Base-by-base conservation (phyloP, 2,113 vertebrate genomes). In the Gambusia holbrooki region DNA sequence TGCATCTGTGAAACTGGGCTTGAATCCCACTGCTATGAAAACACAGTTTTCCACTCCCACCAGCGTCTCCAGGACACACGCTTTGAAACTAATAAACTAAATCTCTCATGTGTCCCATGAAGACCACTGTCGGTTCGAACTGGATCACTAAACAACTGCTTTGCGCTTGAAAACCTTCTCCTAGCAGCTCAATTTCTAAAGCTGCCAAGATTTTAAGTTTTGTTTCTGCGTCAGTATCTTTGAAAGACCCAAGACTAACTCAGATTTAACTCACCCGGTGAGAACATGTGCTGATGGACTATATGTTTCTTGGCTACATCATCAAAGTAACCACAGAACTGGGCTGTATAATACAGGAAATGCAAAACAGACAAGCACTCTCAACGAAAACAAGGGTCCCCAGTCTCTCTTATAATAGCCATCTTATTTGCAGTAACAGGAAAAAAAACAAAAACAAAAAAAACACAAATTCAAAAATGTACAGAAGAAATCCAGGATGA, bases 1-100 rank as follows among this genome's bases (percentile, higher is more conserved):
- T 90, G 88, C 86, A 91, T 85, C 90, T 87, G 88, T 62, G 82
- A 88, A 91, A 90, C 81, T 88, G 85, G 88, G 86, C 89, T 82
- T 32, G 62, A 14, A 45, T 91, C 83, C 86, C 54, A 19, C 79
- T 66, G 68, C 62, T 25, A 22, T 35, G 13, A 69, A 75, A 83
- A 85, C 80, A 89, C 40, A 74, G 79, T 87, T 89, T 84, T 87
- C 85, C 69, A 76, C 77, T 87, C 76, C 70, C 69, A 5, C 30
- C 71, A 33, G 45, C 27, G 73, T 87, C 84, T 87, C 84, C 81
- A 45, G 73, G 84, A 76, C 66, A 69, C 70, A 22, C 15, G 71
- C 74, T 74, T 68, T 81, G 62, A 62, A 65, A 74, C 73, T 73
- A 35, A 66, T 30, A 15, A 73, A 61, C 77, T n/a, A 42, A 68